phyloP scores from a whole-genome alignment of 2,888 invertebrate genomes.

The Neuroscelio doddi region DNA sequence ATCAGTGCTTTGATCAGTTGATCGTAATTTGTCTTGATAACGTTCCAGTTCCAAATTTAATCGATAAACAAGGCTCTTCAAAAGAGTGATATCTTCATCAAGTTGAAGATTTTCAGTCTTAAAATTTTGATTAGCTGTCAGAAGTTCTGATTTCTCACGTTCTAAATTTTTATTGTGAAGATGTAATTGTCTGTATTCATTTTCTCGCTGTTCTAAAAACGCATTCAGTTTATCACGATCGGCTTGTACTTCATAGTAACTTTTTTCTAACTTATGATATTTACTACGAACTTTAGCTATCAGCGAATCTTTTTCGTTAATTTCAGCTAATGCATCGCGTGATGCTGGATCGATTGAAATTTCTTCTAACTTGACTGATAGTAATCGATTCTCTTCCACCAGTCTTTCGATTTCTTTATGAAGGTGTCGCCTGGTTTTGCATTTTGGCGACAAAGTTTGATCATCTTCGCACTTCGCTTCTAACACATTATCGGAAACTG shows the following conservation, averaged over 20 bases:
- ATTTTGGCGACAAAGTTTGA: constrained; percentile 37
- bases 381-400: constrained; percentile 51
- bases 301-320: constrained; percentile 52
- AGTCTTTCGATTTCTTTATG: constrained; percentile 52
- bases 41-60: constrained; percentile 84
- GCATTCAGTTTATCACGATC: constrained; percentile 50
- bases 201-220: constrained; percentile 53
- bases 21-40: constrained; percentile 82
- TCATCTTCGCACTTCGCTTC: constrained; percentile 36
- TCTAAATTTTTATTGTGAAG: constrained; percentile 54
- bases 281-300: constrained; percentile 54
- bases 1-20: constrained; percentile 42
- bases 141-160: constrained; percentile 49
- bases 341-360: constrained; percentile 35
- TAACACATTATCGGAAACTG: constrained; percentile 15
- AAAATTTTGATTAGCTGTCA: constrained; percentile 65
- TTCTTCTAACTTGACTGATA: constrained; percentile 46
- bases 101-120: constrained; percentile 76
- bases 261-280: constrained; percentile 57
- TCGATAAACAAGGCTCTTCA: constrained; percentile 85
- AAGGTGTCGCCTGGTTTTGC: constrained; percentile 49
- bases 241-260: constrained; percentile 47
- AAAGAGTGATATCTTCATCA: constrained; percentile 80
- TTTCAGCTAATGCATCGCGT: constrained; percentile 51
- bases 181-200: constrained; percentile 53